Base-by-base conservation (phyloP, 2,113 vertebrate genomes). In the Merops nubicus region DNA sequence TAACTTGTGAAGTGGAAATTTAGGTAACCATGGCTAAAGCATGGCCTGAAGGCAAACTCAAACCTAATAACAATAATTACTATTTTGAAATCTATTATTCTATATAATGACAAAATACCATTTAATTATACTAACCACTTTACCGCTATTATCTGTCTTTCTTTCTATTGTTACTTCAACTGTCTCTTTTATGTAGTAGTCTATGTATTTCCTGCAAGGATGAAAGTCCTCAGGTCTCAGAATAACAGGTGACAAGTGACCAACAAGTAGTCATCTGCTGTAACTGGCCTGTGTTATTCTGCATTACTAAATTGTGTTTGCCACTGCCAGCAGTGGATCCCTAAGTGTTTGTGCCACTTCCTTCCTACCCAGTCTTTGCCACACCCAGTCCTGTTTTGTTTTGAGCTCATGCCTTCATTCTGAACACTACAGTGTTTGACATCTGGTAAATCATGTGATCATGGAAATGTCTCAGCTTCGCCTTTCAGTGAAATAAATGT, bases 301-400 rank as follows among this genome's bases (percentile, higher is more conserved):
- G 12, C 6, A 9, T 65, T 65, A 2, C n/a, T 50, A 5, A 70
- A 25, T 8, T 57, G n/a, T 2, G 0, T 68, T 89, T 43, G 5
- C 14, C 15, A 2, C n/a, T 81, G 16, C 69, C 60, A 84, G 57
- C 26, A 75, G 67, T 12, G 26, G 11, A 31, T 33, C 18, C 22
- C 0, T 7, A 63, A 34, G 9, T 51, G 12, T 16, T 2, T 2
- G 9, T 15, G 10, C 10, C 2, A 15, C 18, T 50, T 1, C 5
- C 34, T 56, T 74, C 11, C 33, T 42, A 6, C 18, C 15, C 7
- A 9, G 19, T 77, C 26, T 51, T 87, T 74, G 17, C 60, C 67
- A 43, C 11, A 20, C 43, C 8, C 31, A 22, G 4, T 5, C 8
- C 8, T 31, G 47, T 45, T 42, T 9, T 11, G 14, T 9, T 51